Evolutionary conservation across 2,888 invertebrate species (phyloP), one percentile per base, ranked within the genome.

Genomic region (Germaria angustata): DNA sequence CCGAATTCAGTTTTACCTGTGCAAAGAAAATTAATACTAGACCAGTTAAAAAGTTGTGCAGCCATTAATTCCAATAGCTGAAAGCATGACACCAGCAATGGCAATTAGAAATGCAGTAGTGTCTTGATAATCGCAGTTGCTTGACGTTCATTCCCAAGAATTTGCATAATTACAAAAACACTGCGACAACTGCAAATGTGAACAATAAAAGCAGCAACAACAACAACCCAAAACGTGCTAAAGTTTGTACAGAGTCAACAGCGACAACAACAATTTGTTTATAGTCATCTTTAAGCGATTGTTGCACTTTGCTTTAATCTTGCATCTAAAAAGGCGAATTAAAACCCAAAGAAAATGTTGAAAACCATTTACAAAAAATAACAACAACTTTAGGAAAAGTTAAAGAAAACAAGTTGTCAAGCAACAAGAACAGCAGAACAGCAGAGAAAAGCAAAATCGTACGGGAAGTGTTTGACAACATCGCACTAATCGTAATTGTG

Each of bases 141-240:
- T 34, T 75, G 28, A 51, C 66, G 61, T 65, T 24, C 55, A 15
- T 75, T 66, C 34, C 9, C n/a, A 72, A 59, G 17, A 65, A 81
- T 77, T 81, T 81, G 61, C 81, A 81, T 81, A 77, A 81, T 61
- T 68, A 46, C 71, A 72, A 79, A 75, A 75, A 59, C 80, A 72
- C 24, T 46, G 55, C 49, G 55, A 71, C 61, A 76, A 59, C 46
- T 8, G 13, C 36, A 65, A 61, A 22, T 36, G 44, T 13, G 72
- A 72, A n/a, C 59, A 68, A n/a, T 55, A 17, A 28, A 39, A 72
- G 32, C 41, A 69, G 68, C 34, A 66, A 39, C 11, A 0, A 55
- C 34, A 20, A 28, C 15, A 15, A 66, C 6, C 61, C n/a, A 76
- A 76, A 61, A 49, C 46, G 46, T 73, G 68, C 77, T 57, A 77